Conservation (phyloP, 23 tunicate genomes). For the Trididemnum nubilum region DNA sequence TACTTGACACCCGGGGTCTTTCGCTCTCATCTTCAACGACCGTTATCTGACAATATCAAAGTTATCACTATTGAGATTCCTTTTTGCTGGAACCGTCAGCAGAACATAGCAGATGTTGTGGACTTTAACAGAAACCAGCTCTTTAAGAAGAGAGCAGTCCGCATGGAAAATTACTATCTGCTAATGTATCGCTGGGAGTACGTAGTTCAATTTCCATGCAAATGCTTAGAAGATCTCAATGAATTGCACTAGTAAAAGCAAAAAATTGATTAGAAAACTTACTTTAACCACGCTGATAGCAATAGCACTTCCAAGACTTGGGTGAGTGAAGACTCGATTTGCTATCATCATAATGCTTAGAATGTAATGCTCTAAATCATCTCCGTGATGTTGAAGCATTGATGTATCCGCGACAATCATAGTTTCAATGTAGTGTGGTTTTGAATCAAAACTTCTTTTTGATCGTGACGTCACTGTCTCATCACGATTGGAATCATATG, state of each 20-base stretch:
- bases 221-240: too few species aligned
- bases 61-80: too few species aligned
- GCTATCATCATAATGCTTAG: conserved; percentile 94
- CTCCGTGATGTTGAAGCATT: conserved; percentile 75
- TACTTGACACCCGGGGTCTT: conserved; percentile 55
- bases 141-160: too few species aligned
- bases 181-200: too few species aligned
- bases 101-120: too few species aligned
- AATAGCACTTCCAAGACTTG: conserved; percentile 88
- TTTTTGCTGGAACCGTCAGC: too few species aligned
- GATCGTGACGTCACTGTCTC: conserved; percentile 53
- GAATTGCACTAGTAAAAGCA: too few species aligned
- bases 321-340: conserved; percentile 86
- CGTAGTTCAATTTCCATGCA: too few species aligned
- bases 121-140: too few species aligned
- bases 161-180: too few species aligned
- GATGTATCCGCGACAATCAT: conserved; percentile 88
- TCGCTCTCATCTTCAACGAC: conserved; percentile 46
- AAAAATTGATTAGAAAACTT: too few species aligned
- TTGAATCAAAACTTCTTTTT: conserved; percentile 67
- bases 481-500: background rate
- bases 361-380: conserved; percentile 89
- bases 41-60: conserved; percentile 47
- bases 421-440: conserved; percentile 87
- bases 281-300: conserved; percentile 82